Evolutionary conservation across 2,113 vertebrate species (phyloP).

Genomic region (Columbina picui): DNA sequence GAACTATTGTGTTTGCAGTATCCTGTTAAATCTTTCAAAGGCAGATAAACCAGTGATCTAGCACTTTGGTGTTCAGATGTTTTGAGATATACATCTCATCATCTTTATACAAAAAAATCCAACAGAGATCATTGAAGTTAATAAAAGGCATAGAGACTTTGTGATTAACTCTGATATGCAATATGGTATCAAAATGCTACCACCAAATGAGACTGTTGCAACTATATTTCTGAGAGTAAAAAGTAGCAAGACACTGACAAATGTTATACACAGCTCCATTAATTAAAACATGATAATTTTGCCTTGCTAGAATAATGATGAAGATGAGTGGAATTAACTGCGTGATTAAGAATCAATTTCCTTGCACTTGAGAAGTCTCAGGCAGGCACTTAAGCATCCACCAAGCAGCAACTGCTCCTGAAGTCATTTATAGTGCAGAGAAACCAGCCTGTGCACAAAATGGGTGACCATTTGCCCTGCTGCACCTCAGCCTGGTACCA

Average conservation of each 20-base stretch:
- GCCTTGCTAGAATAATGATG: neutral
- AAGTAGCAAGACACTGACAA: neutral
- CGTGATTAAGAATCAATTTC: conserved; percentile 28
- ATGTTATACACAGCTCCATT: neutral
- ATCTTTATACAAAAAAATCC: neutral
- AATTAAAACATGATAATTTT: conserved; percentile 2
- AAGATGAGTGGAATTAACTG: neutral
- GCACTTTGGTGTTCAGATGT: neutral
- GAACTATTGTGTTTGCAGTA: neutral
- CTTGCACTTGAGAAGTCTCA: neutral
- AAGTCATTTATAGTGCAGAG: neutral
- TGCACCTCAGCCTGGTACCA: fast-evolving
- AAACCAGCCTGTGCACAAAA: neutral
- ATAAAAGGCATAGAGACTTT: neutral
- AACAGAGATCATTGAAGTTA: neutral
- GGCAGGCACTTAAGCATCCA: neutral
- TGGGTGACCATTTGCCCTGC: neutral
- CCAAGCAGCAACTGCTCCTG: neutral
- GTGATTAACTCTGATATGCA: neutral
- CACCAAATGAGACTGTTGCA: neutral
- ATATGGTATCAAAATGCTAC: neutral
- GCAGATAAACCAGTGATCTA: neutral
- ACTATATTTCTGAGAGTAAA: neutral
- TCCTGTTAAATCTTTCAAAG: neutral
- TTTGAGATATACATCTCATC: neutral